Conservation (phyloP, 1,140 invertebrate genomes). For the Hypsibius dujardini region DNA sequence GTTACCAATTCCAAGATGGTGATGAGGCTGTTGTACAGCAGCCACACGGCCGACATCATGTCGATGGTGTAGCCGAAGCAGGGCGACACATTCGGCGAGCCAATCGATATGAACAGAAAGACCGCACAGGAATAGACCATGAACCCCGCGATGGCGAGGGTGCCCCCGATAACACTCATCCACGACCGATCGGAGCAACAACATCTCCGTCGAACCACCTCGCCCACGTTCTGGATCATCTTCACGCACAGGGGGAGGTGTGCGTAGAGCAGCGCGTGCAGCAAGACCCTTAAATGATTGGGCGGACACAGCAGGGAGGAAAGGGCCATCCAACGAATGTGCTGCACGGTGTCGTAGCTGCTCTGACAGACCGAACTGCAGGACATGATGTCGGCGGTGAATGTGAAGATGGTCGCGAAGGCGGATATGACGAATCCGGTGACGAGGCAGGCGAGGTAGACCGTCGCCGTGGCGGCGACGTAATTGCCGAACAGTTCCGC, state of each 20-base stretch:
- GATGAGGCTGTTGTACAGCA: background rate
- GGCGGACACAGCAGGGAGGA: background rate
- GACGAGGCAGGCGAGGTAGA: background rate
- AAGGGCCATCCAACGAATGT: constrained; percentile 11
- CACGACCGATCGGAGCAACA: background rate
- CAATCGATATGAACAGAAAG: background rate
- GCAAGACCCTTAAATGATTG: background rate
- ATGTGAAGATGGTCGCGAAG: background rate
- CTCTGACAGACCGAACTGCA: constrained; percentile 14
- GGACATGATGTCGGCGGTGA: background rate
- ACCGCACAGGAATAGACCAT: background rate
- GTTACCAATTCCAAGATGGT: background rate
- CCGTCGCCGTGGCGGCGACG: constrained; percentile 11
- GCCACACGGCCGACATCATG: background rate
- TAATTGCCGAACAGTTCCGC: background rate
- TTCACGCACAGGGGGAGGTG: background rate
- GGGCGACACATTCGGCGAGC: background rate
- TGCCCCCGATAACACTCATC: background rate
- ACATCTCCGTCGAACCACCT: background rate
- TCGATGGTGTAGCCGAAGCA: background rate
- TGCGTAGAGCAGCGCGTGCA: background rate
- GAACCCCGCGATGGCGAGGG: background rate
- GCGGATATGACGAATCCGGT: background rate
- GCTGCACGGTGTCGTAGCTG: constrained; percentile 16
- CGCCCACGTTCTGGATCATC: constrained; percentile 12